Conservation (phyloP, 2,888 invertebrate genomes). For the Melikaiella ostensackeni region DNA sequence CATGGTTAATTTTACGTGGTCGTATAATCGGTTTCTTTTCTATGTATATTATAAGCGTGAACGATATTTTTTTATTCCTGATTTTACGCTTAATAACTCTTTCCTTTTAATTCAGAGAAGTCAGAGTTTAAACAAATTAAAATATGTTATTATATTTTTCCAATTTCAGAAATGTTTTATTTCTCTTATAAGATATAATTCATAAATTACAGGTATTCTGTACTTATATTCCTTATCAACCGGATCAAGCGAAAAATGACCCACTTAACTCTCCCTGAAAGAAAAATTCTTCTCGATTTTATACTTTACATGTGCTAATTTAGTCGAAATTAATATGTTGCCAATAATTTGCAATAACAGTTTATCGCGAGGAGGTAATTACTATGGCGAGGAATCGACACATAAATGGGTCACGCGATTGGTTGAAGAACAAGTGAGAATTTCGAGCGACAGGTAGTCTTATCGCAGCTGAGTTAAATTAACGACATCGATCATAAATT, state of each 20-base stretch:
- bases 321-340: background rate
- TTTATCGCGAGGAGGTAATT: background rate
- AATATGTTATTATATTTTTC: background rate
- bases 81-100: background rate
- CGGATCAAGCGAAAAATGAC: background rate
- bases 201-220: background rate
- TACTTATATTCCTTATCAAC: background rate
- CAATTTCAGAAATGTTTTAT: background rate
- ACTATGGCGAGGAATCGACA: background rate
- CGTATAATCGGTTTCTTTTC: slow-evolving; percentile 54
- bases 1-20: slow-evolving; percentile 57
- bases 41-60: background rate
- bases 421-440: background rate
- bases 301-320: background rate
- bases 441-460: background rate
- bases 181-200: background rate
- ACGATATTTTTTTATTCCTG: background rate
- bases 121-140: too few relatives aligned
- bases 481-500: slow-evolving; percentile 6
- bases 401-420: slow-evolving; percentile 2
- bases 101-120: background rate
- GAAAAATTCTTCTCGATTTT: background rate
- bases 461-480: background rate
- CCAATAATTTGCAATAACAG: background rate
- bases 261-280: background rate